A percentile compares a stretch with the other conserved stretches of the same genome.
phyloP scores from a whole-genome alignment of 2,797 vertebrate species.

The Paramormyrops hopkinsi region DNA sequence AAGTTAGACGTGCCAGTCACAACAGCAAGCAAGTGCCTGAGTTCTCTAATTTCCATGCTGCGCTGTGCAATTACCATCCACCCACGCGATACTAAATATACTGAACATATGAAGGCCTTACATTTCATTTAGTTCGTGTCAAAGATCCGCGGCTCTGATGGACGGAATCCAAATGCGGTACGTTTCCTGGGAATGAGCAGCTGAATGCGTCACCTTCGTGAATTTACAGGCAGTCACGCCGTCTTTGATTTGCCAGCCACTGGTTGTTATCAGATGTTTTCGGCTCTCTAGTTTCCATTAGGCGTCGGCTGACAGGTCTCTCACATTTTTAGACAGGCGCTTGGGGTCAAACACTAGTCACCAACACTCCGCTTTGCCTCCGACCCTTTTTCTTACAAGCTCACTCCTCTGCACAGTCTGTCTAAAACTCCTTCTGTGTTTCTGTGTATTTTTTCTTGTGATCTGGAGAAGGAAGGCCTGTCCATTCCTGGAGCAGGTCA shows the following conservation, averaged over 20 bases:
- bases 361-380: not conserved
- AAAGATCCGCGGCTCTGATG: not conserved
- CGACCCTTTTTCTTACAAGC: not conserved
- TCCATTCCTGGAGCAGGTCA: not conserved
- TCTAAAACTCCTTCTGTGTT: not conserved
- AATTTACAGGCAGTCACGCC: not conserved
- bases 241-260: not conserved
- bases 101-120: constrained; percentile 19
- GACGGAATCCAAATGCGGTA: not conserved
- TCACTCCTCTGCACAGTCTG: not conserved
- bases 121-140: constrained; percentile 16
- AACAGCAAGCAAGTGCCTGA: constrained; percentile 31
- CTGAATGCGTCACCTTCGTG: not conserved
- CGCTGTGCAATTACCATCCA: constrained; percentile 37
- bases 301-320: not conserved
- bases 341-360: not conserved
- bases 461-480: not conserved
- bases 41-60: constrained; percentile 33
- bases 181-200: not conserved
- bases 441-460: not conserved
- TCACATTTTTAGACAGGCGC: not conserved
- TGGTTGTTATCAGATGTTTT: not conserved
- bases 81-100: constrained; percentile 40
- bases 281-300: not conserved
- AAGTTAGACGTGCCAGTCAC: constrained; percentile 34